Evolutionary conservation across 2,888 invertebrate species (phyloP), one percentile per base, ranked within the genome.

Genomic region (Clepsis dumicolana): DNA sequence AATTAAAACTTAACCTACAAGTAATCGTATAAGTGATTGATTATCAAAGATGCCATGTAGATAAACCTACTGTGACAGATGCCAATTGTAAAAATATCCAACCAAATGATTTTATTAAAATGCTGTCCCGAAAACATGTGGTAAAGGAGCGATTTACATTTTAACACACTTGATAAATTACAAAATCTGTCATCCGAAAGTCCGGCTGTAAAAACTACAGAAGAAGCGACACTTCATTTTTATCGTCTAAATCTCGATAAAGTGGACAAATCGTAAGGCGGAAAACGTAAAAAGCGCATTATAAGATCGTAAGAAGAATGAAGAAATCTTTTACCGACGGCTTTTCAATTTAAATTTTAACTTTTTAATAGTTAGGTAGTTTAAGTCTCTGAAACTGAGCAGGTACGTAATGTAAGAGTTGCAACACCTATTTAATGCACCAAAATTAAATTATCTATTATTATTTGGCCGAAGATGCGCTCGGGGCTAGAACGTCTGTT

Each of bases 251-350:
- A 63, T 57, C 54, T 50, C 56, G 38, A 57, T 63, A 63, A 62
- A 67, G 35, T 24, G 21, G 57, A 63, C 48, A 63, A 57, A 50
- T 52, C 57, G 52, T 24, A 18, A 38, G 18, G 27, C 57, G 63
- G 63, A 63, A 63, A 57, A 63, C 56, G 63, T 63, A 57, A 63
- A 67, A 63, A 38, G 29, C 41, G 50, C 63, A 63, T 67, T 63
- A 67, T 41, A 54, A 57, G 29, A 67, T 56, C 54, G 35, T 63
- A 63, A 56, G 54, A 48, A 50, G 27, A 56, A 35, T 38, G 16
- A n/a, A 48, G 25, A 67, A 67, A 63, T 67, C 50, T 62, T 50
- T 24, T 16, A 27, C 27, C 27, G 60, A 48, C 35, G 48, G 48
- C 27, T 24, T 57, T 41, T 10, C 38, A 27, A 21, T 60, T 60